Base-by-base conservation (phyloP, 2,113 vertebrate genomes). In the Onychostoma macrolepis region DNA sequence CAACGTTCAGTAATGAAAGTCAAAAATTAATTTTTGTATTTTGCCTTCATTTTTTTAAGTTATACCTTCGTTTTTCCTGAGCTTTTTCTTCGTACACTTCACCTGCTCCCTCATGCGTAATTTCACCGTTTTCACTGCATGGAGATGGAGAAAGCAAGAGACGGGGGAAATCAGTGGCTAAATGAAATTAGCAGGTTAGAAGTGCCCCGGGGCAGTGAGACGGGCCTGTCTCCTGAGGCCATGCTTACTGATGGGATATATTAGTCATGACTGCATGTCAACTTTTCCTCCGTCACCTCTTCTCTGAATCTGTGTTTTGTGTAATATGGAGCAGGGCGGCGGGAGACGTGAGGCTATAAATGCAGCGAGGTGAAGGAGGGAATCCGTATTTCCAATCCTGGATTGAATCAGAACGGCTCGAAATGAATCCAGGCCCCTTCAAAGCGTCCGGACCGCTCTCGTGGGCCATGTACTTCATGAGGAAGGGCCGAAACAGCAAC, bases 401-500 rank as follows among this genome's bases (percentile, higher is more conserved):
- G 83, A 84, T 56, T 56, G 43, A 33, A 15, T 30, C 61, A 36
- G 43, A 33, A 72, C 71, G 86, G 21, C 9, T 41, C 85, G 84
- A 79, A n/a, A 95, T 96, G 95, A 96, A 94, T 92, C 61, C 90
- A 0, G 92, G 90, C 56, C 90, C 91, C 3, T 93, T 94, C 67
- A 89, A 90, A 82, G 80, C 91, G 84, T 89, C 95, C 0, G 89
- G 91, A 24, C 91, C 95, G 15, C 88, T 95, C 78, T 95, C 95
- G 61, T 96, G 95, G 95, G 94, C 95, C 87, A 89, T 95, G 94
- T 95, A 96, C 91, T 92, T 96, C 92, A 94, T 94, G 95, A 94
- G 92, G 91, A 94, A 95, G 91, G 93, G 89, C 86, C 93, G 93
- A 85, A 86, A 91, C 28, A 87, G 90, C 87, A 71, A 89, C 67